These are phyloP conservation scores for Drosophila triauraria DNA, from an alignment of 1,140 invertebrate genomes.

Conservation along the genomic window DNA sequence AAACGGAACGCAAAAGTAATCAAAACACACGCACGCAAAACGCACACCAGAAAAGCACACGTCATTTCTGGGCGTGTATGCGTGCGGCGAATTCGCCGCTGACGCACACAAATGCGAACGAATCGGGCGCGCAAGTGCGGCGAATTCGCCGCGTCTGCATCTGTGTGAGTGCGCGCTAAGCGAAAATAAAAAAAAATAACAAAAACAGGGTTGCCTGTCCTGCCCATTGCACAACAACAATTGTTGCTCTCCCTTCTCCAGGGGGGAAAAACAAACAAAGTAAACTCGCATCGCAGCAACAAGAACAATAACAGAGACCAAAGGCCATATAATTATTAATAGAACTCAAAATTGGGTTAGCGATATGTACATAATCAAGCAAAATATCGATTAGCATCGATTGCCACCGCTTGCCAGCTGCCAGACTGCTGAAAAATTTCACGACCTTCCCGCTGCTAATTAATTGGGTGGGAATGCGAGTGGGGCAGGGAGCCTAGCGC, in stretches of 20 bases:
- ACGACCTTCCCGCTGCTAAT: slow-evolving; percentile 45
- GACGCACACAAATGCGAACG: slow-evolving; percentile 32
- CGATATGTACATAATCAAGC: slow-evolving; percentile 39
- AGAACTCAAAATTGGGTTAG: slow-evolving; percentile 61
- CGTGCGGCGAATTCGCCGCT: slow-evolving; percentile 47
- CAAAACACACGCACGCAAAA: slow-evolving; percentile 79
- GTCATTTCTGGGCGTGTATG: slow-evolving; percentile 47
- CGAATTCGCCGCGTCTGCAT: slow-evolving; percentile 51
- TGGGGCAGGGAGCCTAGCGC: background rate
- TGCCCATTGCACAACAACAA: slow-evolving; percentile 38
- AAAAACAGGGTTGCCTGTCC: slow-evolving; percentile 26
- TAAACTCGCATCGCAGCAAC: slow-evolving; percentile 3
- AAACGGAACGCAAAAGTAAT: slow-evolving; percentile 77
- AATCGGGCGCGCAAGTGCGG: slow-evolving; percentile 44
- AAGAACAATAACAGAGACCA: background rate
- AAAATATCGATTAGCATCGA: slow-evolving; percentile 71
- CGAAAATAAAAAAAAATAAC: slow-evolving; percentile 13
- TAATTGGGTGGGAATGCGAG: slow-evolving; percentile 33
- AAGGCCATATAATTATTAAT: slow-evolving; percentile 46
- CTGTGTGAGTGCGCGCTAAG: slow-evolving; percentile 27
- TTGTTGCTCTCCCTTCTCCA: slow-evolving; percentile 20
- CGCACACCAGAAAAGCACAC: slow-evolving; percentile 53
- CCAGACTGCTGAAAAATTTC: slow-evolving; percentile 44
- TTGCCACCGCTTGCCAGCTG: slow-evolving; percentile 51
- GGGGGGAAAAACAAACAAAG: slow-evolving; percentile 1